These are phyloP conservation scores for Eulemur rufifrons DNA, from an alignment of 2,113 vertebrate species.

Conservation along the genomic window DNA sequence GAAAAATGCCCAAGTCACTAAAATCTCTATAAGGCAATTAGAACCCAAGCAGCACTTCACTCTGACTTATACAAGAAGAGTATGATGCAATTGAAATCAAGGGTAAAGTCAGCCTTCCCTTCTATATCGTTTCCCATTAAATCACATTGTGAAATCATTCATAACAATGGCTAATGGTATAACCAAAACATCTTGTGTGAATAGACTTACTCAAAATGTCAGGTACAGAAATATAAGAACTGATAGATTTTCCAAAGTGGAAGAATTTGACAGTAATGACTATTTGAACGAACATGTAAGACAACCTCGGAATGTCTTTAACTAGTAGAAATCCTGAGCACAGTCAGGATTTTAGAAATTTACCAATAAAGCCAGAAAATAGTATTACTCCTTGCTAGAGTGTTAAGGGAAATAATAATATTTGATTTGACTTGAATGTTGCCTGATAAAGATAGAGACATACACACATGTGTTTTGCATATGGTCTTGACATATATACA, in stretches of 20 bases:
- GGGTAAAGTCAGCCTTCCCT: neutral
- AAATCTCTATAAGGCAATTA: neutral
- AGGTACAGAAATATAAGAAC: neutral
- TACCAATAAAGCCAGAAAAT: neutral
- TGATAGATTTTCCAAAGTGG: neutral
- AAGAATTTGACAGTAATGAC: neutral
- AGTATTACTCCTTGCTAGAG: neutral
- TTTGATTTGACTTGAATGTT: neutral
- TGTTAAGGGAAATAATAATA: neutral
- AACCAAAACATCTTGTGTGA: neutral
- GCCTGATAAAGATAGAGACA: neutral
- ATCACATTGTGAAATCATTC: neutral
- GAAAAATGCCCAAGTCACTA: neutral
- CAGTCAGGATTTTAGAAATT: neutral
- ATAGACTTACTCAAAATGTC: neutral
- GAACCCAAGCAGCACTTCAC: neutral
- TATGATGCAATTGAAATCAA: neutral
- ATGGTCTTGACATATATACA: neutral
- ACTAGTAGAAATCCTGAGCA: neutral
- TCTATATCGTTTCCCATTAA: neutral
- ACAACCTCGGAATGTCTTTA: neutral
- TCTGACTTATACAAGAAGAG: neutral
- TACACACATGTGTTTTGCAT: neutral
- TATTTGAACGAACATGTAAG: neutral
- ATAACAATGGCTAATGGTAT: neutral